Evolutionary conservation across 2,888 invertebrate genomes (phyloP), one percentile per base, ranked within the genome.

Genomic region (Limenitis camilla): DNA sequence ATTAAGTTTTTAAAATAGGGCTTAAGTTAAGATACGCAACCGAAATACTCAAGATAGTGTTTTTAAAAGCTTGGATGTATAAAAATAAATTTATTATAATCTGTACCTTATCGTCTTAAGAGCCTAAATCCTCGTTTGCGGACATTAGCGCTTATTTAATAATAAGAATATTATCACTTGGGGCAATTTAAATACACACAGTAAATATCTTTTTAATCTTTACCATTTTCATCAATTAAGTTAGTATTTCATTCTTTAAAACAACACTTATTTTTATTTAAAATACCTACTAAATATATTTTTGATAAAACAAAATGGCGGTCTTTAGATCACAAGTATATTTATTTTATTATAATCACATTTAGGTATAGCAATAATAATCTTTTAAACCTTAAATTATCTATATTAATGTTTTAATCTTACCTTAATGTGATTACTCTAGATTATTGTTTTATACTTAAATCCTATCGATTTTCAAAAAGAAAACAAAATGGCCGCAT

Each of bases 41-140:
- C 39, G 50, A 10, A 47, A 40, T 40, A 29, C 33, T 40, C 33
- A 7, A 44, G 50, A 50, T 50, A 44, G 49, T 28, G 10, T 44
- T 43, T 38, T 48, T 53, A 48, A 53, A 53, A 48, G 52, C 48
- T 43, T 33, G 42, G 31, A 39, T 32, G 41, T 43, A 31, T 33
- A 42, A 42, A 53, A 45, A 39, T n/a, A 43, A 40, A 30, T 46
- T 40, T 50, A 5, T 19, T 28, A 39, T 50, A 42, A 54, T 54
- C 53, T 29, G 45, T 41, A n/a, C 35, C 33, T 54, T 46, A 54
- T 54, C 52, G 46, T 40, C 38, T 39, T 40, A 36, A 39, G 43
- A 46, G 43, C 40, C 36, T 49, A 54, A 50, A 49, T 54, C 50
- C 50, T 36, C 50, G 40, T 44, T 42, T 50, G 32, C 9, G 42